Conservation (phyloP, 2,888 invertebrate species). For the Deroplatys truncata region DNA sequence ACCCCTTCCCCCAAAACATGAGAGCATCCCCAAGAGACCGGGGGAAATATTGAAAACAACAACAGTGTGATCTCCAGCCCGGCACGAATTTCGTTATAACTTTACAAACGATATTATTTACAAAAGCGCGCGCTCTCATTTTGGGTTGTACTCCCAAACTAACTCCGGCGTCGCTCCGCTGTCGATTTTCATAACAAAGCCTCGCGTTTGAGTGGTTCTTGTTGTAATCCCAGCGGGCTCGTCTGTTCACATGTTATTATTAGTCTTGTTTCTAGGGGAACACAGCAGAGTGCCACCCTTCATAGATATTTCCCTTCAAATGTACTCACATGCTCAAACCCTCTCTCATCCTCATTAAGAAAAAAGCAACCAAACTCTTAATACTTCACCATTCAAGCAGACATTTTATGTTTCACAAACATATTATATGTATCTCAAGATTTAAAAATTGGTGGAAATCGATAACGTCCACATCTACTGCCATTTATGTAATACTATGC, state of each 20-base stretch:
- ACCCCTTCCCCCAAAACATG: slow-evolving; percentile 8
- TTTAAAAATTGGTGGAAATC: too few species aligned
- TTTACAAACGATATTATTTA: slow-evolving; percentile 29
- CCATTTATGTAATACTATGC: too few species aligned
- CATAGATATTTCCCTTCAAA: background rate
- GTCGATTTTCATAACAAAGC: slow-evolving; percentile 27
- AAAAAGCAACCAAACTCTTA: too few species aligned
- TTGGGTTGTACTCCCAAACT: background rate
- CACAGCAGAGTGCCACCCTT: background rate
- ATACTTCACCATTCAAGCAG: too few species aligned
- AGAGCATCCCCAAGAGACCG: slow-evolving; percentile 1
- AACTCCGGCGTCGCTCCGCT: background rate
- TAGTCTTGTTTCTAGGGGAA: slow-evolving; percentile 16
- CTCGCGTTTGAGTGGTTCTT: background rate
- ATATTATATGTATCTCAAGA: too few species aligned
- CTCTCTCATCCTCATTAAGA: too few species aligned
- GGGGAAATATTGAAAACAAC: slow-evolving; percentile 20
- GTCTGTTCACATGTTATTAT: slow-evolving; percentile 22
- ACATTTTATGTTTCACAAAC: too few species aligned
- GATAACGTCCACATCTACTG: too few species aligned
- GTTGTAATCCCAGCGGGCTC: slow-evolving; percentile 17
- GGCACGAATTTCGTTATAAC: slow-evolving; percentile 27
- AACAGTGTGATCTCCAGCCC: slow-evolving; percentile 19
- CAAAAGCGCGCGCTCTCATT: slow-evolving; percentile 12
- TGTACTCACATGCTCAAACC: background rate